A percentile compares a stretch with the other conserved stretches of the same genome.
Evolutionary conservation across 1,140 invertebrate species (phyloP).

Genomic region (Cydia strobilella): DNA sequence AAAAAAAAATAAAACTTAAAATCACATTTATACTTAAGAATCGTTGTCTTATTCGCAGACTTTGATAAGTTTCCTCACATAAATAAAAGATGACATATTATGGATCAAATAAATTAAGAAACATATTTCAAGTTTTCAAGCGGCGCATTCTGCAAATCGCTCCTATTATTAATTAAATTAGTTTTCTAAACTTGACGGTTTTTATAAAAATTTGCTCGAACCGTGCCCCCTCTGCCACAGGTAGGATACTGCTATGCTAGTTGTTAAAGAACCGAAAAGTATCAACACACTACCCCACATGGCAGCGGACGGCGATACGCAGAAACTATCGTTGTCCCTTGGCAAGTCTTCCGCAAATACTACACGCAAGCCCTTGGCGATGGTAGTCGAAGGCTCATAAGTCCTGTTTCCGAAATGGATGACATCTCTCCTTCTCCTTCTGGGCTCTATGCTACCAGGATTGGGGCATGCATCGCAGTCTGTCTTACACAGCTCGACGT

Average conservation of each 20-base stretch:
- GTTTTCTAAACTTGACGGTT: conserved; percentile 11
- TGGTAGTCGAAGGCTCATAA: conserved; percentile 80
- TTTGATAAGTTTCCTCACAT: neutral
- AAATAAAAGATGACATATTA: conserved; percentile 11
- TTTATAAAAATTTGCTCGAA: conserved; percentile 58
- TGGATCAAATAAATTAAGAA: conserved; percentile 6
- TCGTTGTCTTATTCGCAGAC: neutral
- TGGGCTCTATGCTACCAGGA: conserved; percentile 84
- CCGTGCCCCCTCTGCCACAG: conserved; percentile 65
- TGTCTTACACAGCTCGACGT: conserved; percentile 91
- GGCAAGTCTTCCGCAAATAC: conserved; percentile 84
- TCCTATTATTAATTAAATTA: conserved; percentile 25
- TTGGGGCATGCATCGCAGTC: conserved; percentile 88
- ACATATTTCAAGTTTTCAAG: conserved; percentile 6
- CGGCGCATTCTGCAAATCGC: neutral
- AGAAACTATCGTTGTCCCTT: conserved; percentile 62
- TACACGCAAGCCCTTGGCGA: conserved; percentile 83
- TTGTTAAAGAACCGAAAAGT: conserved; percentile 63
- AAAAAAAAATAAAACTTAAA: neutral
- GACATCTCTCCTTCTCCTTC: conserved; percentile 80
- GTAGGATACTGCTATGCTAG: conserved; percentile 62
- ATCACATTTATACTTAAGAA: conserved; percentile 21
- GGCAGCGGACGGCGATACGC: conserved; percentile 67
- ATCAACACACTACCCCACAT: conserved; percentile 73
- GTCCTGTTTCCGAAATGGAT: conserved; percentile 75